Evolutionary conservation across 2,113 vertebrate genomes (phyloP), one percentile per base, ranked within the genome.

Genomic region (Ptychochromis oligacanthus): DNA sequence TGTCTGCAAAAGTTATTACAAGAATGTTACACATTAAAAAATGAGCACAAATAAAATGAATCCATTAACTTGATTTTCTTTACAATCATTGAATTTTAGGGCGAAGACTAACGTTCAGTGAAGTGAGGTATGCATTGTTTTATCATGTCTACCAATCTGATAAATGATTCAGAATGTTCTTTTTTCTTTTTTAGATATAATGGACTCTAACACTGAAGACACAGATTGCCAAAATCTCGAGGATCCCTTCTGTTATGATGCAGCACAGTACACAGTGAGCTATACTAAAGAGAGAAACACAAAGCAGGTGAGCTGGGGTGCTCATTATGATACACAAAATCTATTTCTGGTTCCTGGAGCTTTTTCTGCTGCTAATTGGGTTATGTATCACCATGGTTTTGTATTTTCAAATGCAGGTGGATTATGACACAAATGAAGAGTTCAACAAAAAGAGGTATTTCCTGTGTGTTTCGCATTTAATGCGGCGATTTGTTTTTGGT

Each of bases 181-280:
- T 24, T 59, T 9, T 59, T 15, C 58, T 59, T 61, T 22, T 82
- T 31, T 85, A 97, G 96, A 91, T 88, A 84, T 92, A 95, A 98
- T 98, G 97, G 96, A 96, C 93, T 97, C 95, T 91, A 95, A 95
- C 95, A 94, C 92, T 96, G 96, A 95, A 91, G 96, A 95, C 38
- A 90, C 92, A 40, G 94, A 95, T 54, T 91, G 95, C 79, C 90
- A 91, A 86, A 85, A 86, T 91, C 55, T 79, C 87, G 92, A 93
- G 28, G 93, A 95, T 88, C 90, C 86, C 89, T 81, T 43, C 65
- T 82, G 88, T 49, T 70, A 88, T 93, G 95, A 96, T 93, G 94
- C 92, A 92, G 85, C 91, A 85, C 95, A 93, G 67, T 96, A 96
- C 94, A 95, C 87, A 92, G 94, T 95, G 83, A 95, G 92, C 87